Percentiles rank a stretch among this genome's conserved stretches.
These are phyloP conservation scores for Lasiurus cinereus DNA, from an alignment of 2,113 vertebrate genomes.

Conservation along the genomic window DNA sequence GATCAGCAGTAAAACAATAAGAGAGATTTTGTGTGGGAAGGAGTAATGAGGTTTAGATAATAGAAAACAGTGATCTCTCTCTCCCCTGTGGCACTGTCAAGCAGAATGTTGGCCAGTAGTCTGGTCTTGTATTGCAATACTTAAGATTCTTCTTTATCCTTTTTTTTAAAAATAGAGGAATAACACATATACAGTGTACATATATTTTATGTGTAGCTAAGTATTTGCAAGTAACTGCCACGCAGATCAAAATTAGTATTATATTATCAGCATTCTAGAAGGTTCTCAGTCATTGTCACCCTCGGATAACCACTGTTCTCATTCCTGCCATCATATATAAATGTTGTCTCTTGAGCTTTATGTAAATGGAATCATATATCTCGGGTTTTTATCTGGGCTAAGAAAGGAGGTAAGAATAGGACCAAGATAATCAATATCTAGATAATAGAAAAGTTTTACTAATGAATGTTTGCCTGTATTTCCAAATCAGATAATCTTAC, in stretches of 20 bases:
- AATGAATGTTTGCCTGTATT: slow-evolving; percentile 4
- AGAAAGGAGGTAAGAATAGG: slow-evolving; percentile 30
- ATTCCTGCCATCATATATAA: background rate
- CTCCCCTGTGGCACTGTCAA: background rate
- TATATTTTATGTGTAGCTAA: background rate
- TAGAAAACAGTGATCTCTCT: background rate
- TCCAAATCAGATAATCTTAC: slow-evolving; percentile 50
- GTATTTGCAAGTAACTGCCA: background rate
- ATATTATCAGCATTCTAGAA: slow-evolving; percentile 11
- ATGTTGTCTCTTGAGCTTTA: slow-evolving; percentile 29
- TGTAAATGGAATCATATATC: background rate
- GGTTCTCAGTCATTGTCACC: background rate
- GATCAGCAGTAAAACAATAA: background rate
- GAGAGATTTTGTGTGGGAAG: background rate
- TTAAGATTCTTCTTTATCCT: background rate
- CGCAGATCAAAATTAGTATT: background rate
- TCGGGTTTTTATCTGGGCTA: slow-evolving; percentile 23
- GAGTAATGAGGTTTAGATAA: background rate
- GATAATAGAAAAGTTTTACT: slow-evolving; percentile 40
- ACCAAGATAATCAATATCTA: slow-evolving; percentile 3
- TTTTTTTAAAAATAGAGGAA: background rate
- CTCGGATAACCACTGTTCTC: background rate
- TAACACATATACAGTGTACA: background rate
- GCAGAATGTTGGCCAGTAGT: background rate
- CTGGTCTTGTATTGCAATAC: background rate